Evolutionary conservation across 2,113 vertebrate species (phyloP), one percentile per base, ranked within the genome.

Genomic region (Hucho hucho): DNA sequence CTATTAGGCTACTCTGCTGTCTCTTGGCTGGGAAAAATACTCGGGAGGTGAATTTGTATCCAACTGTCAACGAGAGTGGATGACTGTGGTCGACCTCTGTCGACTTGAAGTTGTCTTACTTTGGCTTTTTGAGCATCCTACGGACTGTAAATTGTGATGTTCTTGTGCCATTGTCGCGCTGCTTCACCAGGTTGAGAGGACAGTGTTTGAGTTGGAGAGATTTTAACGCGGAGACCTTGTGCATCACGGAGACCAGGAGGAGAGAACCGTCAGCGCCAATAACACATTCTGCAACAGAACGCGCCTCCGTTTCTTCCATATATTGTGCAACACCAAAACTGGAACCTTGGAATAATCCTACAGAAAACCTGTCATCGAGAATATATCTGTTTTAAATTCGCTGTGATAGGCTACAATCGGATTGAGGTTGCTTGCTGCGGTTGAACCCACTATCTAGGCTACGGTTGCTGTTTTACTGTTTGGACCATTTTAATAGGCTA

Each of bases 1-100:
- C 78, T 76, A 81, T 84, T 43, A 81, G 80, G 70, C 58, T 67
- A 73, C 79, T 65, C 70, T 88, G 83, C 69, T 81, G 69, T 79
- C 83, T 87, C 75, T 79, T 88, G 81, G 61, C 70, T 84, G 76
- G 93, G 91, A 88, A 91, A n/a, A 61, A 86, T 90, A 90, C 87
- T 90, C 87, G 75, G 80, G 80, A 87, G 81, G 80, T 88, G 84
- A 87, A 86, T 88, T 87, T 87, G 76, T 81, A 75, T 83, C 82
- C 61, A 82, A 87, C 87, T 84, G 82, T 73, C 79, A 80, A n/a
- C 79, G 59, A 74, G 75, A 85, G 84, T 85, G 81, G 81, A 68
- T 79, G 58, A 22, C 37, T 43, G n/a, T 67, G 71, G 6, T 63
- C 32, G 66, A 29, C 70, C 63, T 43, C 63, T 76, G n/a, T 77